Evolutionary conservation across 92 coral and sea anemone species (phyloP).

Genomic region (Galaxea fascicularis): DNA sequence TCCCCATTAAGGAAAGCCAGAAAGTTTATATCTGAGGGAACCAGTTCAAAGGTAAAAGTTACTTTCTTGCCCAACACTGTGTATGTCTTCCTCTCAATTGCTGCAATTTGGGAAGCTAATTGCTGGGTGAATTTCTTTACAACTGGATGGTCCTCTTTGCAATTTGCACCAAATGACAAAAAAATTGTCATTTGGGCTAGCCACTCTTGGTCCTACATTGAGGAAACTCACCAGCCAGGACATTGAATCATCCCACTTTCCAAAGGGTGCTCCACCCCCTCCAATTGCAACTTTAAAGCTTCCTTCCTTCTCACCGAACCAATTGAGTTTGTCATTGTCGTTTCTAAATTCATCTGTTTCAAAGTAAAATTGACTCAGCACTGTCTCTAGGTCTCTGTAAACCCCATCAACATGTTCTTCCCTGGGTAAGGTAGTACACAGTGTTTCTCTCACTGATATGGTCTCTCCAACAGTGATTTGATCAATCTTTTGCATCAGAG

Average conservation of each 20-base stretch:
- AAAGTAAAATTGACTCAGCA: too few relatives aligned
- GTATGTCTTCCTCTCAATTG: constrained; percentile 48
- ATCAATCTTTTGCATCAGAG: constrained; percentile 30
- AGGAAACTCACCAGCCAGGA: constrained; percentile 70
- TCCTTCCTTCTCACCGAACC: too few relatives aligned
- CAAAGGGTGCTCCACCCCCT: constrained; percentile 82
- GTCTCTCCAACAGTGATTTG: too few relatives aligned
- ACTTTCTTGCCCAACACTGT: constrained; percentile 55
- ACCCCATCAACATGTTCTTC: constrained; percentile 58
- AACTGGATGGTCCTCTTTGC: constrained; percentile 57
- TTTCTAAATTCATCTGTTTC: too few relatives aligned
- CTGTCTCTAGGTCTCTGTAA: constrained; percentile 55
- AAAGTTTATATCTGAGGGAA: too few relatives aligned
- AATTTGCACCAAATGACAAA: constrained; percentile 45
- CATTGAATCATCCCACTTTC: too few relatives aligned
- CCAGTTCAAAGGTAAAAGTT: constrained; percentile 48
- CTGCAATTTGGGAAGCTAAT: too few relatives aligned
- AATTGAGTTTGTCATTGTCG: too few relatives aligned
- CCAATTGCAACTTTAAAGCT: too few relatives aligned
- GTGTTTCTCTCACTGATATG: too few relatives aligned
- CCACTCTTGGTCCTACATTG: constrained; percentile 69
- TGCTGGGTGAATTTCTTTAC: constrained; percentile 25
- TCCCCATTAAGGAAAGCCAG: too few relatives aligned
- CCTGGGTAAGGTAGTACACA: constrained; percentile 54
- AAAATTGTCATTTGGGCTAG: constrained; percentile 57